phyloP scores from a whole-genome alignment of 2,888 invertebrate genomes.

The Athalia circularis region DNA sequence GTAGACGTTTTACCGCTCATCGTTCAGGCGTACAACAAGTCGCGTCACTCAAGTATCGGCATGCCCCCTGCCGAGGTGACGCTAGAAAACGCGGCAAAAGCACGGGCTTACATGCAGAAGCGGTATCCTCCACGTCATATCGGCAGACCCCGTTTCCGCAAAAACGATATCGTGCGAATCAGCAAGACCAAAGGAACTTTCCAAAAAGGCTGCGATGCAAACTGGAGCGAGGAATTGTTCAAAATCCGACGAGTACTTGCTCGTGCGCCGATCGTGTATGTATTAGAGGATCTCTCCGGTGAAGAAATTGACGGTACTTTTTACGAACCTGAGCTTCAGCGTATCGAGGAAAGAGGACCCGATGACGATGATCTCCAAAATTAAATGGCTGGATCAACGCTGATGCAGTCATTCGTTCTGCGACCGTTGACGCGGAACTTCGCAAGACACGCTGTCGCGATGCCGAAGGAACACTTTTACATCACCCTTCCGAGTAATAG shows the following conservation, averaged over 20 bases:
- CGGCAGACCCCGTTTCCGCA: conserved; percentile 38
- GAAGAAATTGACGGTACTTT: conserved; percentile 9
- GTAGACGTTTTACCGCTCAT: too few relatives aligned
- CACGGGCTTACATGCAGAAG: conserved; percentile 32
- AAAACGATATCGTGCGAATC: too few relatives aligned
- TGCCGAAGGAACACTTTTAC: conserved; percentile 1
- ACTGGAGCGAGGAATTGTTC: too few relatives aligned
- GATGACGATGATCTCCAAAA: too few relatives aligned
- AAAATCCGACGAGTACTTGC: neutral
- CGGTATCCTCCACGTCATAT: conserved; percentile 26
- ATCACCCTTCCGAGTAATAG: conserved; percentile 39
- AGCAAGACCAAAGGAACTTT: too few relatives aligned
- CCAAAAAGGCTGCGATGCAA: too few relatives aligned
- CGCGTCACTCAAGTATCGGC: too few relatives aligned
- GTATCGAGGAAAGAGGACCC: neutral
- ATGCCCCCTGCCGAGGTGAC: conserved; percentile 44
- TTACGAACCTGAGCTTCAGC: conserved; percentile 24
- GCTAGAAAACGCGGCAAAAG: conserved; percentile 29
- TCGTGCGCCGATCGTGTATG: neutral
- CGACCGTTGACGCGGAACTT: too few relatives aligned
- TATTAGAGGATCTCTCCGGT: conserved; percentile 4
- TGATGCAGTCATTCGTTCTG: too few relatives aligned
- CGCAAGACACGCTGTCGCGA: too few relatives aligned
- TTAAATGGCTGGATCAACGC: too few relatives aligned
- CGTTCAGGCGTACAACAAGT: too few relatives aligned